phyloP scores from a whole-genome alignment of 2,888 invertebrate genomes.

The Drosophila robusta region DNA sequence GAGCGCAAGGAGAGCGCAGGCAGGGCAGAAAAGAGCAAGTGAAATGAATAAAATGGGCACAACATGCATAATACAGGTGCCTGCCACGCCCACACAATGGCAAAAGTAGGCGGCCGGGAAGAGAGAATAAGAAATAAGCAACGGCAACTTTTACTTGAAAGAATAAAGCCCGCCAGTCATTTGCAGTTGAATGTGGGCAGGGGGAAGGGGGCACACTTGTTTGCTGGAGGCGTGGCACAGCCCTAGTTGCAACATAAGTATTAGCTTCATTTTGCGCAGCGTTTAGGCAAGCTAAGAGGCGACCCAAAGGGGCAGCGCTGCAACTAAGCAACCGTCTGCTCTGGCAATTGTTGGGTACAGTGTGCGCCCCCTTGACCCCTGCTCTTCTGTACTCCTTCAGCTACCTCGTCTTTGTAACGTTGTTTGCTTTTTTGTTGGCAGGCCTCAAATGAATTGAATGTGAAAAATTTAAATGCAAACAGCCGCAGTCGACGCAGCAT shows the following conservation, averaged over 20 bases:
- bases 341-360: no score
- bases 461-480: conserved; percentile 82
- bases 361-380: no score
- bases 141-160: conserved; percentile 47
- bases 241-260: conserved; percentile 76
- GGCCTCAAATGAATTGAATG: conserved; percentile 82
- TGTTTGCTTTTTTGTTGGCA: conserved; percentile 72
- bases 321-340: no score
- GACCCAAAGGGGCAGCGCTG: conserved; percentile 17
- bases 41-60: conserved; percentile 54
- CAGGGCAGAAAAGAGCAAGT: conserved; percentile 53
- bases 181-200: conserved; percentile 33
- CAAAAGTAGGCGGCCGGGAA: conserved; percentile 7
- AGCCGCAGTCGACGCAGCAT: conserved; percentile 59
- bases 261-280: conserved; percentile 78
- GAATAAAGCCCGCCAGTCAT: conserved; percentile 61
- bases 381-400: background rate
- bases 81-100: conserved; percentile 68
- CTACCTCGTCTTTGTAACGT: conserved; percentile 66
- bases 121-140: conserved; percentile 13
- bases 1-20: background rate
- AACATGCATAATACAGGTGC: conserved; percentile 36
- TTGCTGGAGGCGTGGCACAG: conserved; percentile 35
- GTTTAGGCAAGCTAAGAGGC: conserved; percentile 52
- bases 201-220: conserved; percentile 7